phyloP scores from a whole-genome alignment of 2,113 vertebrate genomes.

The Rhineura floridana region DNA sequence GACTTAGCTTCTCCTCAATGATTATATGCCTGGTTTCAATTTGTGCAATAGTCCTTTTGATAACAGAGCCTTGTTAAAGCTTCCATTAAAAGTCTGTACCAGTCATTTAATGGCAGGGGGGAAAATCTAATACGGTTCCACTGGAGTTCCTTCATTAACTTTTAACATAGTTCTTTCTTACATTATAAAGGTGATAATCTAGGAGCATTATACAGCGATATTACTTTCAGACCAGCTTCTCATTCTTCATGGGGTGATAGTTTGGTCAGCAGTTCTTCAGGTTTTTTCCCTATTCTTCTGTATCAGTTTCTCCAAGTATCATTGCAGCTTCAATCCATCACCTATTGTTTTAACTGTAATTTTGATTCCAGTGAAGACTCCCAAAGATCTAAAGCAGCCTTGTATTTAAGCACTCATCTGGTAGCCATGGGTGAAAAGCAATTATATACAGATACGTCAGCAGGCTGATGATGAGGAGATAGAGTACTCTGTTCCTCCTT shows the following conservation, averaged over 20 bases:
- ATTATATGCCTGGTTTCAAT: constrained; percentile 74
- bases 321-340: constrained; percentile 56
- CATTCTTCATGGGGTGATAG: constrained; percentile 66
- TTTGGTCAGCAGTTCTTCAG: constrained; percentile 48
- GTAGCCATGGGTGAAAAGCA: neutral
- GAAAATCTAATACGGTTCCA: constrained; percentile 73
- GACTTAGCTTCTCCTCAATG: constrained; percentile 73
- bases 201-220: constrained; percentile 25
- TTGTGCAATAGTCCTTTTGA: constrained; percentile 77
- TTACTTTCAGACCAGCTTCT: constrained; percentile 57
- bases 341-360: constrained; percentile 59
- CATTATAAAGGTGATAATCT: constrained; percentile 45
- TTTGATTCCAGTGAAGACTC: constrained; percentile 9
- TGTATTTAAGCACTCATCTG: neutral
- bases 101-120: constrained; percentile 74
- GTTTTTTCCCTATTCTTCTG: constrained; percentile 50
- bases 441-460: neutral
- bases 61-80: constrained; percentile 79
- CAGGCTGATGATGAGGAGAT: neutral
- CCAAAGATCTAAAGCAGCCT: neutral
- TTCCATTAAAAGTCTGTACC: constrained; percentile 77
- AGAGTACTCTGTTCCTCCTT: neutral
- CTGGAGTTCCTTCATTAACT: constrained; percentile 77
- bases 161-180: constrained; percentile 73
- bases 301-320: constrained; percentile 33